A percentile compares a stretch with the other conserved stretches of the same genome.
These are phyloP conservation scores for human DNA, from an alignment of 2,113 vertebrate species.

Conservation along the genomic window GRCh38 chr13:42718001-42718500, in stretches of 20 bases:
- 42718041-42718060: not conserved
- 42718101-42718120: not conserved
- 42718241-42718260: not conserved
- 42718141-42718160: not conserved
- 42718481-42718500: not conserved
- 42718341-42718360: not conserved
- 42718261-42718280: not conserved
- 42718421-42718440: not conserved
- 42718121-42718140: no score
- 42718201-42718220: not conserved
- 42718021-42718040: not conserved
- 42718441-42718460: not conserved
- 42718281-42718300: not conserved
- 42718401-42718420: not conserved
- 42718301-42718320: not conserved
- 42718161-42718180: no score
- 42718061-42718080: not conserved
- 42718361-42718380: not conserved
- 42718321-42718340: not conserved
- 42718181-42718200: not conserved
- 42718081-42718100: not conserved
- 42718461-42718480: not conserved
- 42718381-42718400: not conserved
- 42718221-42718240: not conserved
- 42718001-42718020: not conserved